phyloP scores from a whole-genome alignment of 2,888 invertebrate genomes.

The Theodoxus fluviatilis region DNA sequence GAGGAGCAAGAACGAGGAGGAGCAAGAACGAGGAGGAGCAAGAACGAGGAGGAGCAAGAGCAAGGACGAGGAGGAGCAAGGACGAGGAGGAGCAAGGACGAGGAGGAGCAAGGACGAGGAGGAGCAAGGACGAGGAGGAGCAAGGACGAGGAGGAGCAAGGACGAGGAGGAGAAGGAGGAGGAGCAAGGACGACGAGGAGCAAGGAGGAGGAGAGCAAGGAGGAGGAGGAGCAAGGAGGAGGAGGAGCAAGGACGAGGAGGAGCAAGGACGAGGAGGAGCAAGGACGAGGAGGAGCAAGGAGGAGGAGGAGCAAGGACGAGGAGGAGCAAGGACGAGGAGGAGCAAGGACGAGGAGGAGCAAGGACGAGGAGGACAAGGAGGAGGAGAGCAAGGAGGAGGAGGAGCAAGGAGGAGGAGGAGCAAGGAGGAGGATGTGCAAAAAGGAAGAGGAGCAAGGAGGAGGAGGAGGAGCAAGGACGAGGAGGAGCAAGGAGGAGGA shows the following conservation, averaged over 20 bases:
- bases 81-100: neutral
- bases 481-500: constrained; percentile 1
- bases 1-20: neutral
- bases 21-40: constrained; percentile 13
- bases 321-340: constrained; percentile 17
- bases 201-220: constrained; percentile 3
- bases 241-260: constrained; percentile 10
- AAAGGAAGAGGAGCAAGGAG: constrained; percentile 3
- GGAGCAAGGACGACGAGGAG: constrained; percentile 20
- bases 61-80: neutral
- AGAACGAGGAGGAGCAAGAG: constrained; percentile 18
- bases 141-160: constrained; percentile 10
- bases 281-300: neutral
- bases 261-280: constrained; percentile 17
- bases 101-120: constrained; percentile 18
- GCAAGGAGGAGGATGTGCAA: neutral
- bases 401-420: constrained; percentile 1
- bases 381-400: constrained; percentile 5
- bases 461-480: constrained; percentile 4
- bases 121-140: constrained; percentile 20
- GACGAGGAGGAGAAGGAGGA: constrained; percentile 21
- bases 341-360: constrained; percentile 20
- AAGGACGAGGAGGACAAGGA: constrained; percentile 22
- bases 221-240: constrained; percentile 11
- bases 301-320: neutral